phyloP scores from a whole-genome alignment of 2,113 vertebrate genomes.

The Eupsittula cactorum region DNA sequence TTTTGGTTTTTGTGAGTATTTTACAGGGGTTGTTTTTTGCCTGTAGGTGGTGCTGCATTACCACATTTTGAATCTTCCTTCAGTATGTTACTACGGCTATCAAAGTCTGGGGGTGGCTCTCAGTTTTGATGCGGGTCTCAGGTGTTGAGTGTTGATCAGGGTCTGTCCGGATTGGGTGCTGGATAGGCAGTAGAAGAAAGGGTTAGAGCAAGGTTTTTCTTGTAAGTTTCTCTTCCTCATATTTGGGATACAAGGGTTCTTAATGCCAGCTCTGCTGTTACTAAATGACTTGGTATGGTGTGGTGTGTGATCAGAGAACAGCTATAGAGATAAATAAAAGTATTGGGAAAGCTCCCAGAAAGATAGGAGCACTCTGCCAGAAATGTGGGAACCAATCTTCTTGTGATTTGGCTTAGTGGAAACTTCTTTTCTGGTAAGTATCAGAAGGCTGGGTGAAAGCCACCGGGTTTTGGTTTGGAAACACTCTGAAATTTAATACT shows the following conservation, averaged over 20 bases:
- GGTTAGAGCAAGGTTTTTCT: neutral
- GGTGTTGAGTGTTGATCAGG: neutral
- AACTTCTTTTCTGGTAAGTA: neutral
- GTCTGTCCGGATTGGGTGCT: neutral
- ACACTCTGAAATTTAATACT: neutral
- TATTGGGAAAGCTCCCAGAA: neutral
- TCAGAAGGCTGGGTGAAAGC: neutral
- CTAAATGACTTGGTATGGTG: neutral
- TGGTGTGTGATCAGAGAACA: neutral
- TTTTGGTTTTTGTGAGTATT: neutral
- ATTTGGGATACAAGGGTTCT: neutral
- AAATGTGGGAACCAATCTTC: neutral
- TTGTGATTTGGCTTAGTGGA: neutral
- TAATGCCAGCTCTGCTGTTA: neutral
- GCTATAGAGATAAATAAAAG: neutral
- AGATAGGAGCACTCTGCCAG: neutral
- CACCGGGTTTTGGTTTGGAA: neutral
- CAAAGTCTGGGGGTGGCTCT: neutral
- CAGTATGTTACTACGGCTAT: rapidly evolving
- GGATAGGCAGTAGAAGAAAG: neutral
- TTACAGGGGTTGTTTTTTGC: neutral
- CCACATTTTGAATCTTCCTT: neutral
- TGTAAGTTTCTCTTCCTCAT: neutral
- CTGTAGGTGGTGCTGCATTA: constrained; percentile 21
- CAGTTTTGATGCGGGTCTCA: neutral